These are phyloP conservation scores for Drosophila ficusphila DNA, from an alignment of 1,140 invertebrate species.

Conservation along the genomic window DNA sequence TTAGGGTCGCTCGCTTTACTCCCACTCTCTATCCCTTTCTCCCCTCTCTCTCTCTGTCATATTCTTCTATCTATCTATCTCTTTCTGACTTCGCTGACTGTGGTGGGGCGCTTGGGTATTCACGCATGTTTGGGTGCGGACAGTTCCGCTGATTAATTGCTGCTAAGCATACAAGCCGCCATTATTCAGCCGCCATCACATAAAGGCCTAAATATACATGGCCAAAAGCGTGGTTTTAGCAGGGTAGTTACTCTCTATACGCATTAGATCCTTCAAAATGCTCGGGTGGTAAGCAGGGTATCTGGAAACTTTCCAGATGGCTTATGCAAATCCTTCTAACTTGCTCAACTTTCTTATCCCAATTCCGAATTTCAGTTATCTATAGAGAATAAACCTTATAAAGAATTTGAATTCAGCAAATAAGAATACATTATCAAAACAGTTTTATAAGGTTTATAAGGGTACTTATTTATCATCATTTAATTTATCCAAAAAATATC, in stretches of 20 bases:
- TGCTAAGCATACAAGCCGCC: constrained; percentile 73
- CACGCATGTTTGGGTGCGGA: constrained; percentile 78
- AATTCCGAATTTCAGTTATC: too few relatives aligned
- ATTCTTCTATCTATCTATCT: constrained; percentile 16
- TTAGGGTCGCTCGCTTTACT: constrained; percentile 52
- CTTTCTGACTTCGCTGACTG: constrained; percentile 15
- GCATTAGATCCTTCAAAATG: background rate
- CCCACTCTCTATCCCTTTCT: background rate
- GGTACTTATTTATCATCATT: background rate
- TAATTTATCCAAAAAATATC: background rate
- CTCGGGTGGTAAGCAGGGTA: background rate
- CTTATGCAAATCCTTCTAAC: background rate
- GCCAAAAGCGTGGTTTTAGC: background rate
- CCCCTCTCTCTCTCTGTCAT: background rate
- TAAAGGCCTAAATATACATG: constrained; percentile 47
- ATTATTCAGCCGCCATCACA: constrained; percentile 62
- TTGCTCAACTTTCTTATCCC: background rate
- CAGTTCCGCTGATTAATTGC: constrained; percentile 81
- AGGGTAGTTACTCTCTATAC: constrained; percentile 17
- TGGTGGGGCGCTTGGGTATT: constrained; percentile 39
- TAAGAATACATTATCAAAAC: too few relatives aligned
- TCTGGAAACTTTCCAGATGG: background rate
- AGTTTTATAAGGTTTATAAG: too few relatives aligned
- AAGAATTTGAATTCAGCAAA: too few relatives aligned
- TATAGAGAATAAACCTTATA: background rate